phyloP scores from a whole-genome alignment of 2,797 vertebrate species.

The Microctenopoma stevenorrisi region DNA sequence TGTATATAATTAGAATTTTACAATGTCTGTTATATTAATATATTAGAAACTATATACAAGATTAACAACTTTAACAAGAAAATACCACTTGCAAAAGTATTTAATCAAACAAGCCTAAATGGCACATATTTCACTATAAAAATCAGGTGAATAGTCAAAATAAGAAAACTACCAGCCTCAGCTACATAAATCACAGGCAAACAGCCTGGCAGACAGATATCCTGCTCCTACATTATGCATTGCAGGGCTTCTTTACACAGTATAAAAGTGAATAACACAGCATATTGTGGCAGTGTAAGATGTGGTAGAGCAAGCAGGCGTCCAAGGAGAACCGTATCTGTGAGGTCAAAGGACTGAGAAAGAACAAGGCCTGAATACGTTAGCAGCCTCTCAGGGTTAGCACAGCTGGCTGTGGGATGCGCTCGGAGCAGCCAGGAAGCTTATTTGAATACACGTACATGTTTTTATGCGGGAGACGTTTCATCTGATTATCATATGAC shows the following conservation, averaged over 20 bases:
- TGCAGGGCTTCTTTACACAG: slow-evolving; percentile 58
- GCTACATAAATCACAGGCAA: slow-evolving; percentile 66
- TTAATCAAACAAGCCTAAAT: slow-evolving; percentile 7
- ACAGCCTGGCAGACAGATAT: slow-evolving; percentile 63
- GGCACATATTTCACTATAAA: background rate
- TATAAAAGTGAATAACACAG: slow-evolving; percentile 71
- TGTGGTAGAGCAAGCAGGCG: slow-evolving; percentile 72
- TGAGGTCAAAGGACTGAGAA: slow-evolving; percentile 69
- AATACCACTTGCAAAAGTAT: background rate
- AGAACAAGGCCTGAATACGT: slow-evolving; percentile 66
- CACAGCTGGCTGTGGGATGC: slow-evolving; percentile 56
- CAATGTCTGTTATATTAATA: no score
- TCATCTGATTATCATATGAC: slow-evolving; percentile 81
- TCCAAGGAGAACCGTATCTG: slow-evolving; percentile 72
- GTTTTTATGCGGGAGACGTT: slow-evolving; percentile 67
- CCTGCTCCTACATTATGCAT: slow-evolving; percentile 76
- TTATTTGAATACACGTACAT: slow-evolving; percentile 73
- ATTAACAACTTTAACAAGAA: slow-evolving; percentile 23
- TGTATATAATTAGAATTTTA: background rate
- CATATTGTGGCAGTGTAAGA: slow-evolving; percentile 71
- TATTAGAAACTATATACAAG: background rate
- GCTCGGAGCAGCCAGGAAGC: slow-evolving; percentile 48
- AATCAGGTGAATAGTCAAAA: slow-evolving; percentile 15
- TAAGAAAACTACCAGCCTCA: slow-evolving; percentile 21
- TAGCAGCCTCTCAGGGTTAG: slow-evolving; percentile 64